A percentile compares a stretch with the other conserved stretches of the same genome.
These are phyloP conservation scores for Periphyllus acericola DNA, from an alignment of 2,888 invertebrate genomes.

Conservation along the genomic window DNA sequence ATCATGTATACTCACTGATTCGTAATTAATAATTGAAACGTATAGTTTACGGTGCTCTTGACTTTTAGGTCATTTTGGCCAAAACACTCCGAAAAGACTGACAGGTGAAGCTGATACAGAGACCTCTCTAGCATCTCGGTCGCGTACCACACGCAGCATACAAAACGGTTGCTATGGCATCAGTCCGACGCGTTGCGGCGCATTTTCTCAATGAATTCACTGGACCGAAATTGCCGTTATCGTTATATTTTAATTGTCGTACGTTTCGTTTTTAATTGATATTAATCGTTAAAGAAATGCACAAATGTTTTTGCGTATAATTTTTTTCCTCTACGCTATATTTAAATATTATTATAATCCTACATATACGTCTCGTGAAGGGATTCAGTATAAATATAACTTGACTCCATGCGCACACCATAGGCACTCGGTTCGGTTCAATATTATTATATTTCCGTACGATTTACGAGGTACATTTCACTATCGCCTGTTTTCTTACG, in stretches of 20 bases:
- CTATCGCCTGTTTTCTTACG: too few relatives aligned
- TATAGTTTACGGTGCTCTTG: slow-evolving; percentile 8
- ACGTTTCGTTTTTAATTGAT: too few relatives aligned
- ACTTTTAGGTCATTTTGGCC: slow-evolving; percentile 52
- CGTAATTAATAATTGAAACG: slow-evolving; percentile 1
- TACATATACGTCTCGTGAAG: too few relatives aligned
- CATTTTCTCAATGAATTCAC: slow-evolving; percentile 11
- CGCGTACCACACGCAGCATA: slow-evolving; percentile 40
- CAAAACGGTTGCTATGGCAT: slow-evolving; percentile 42
- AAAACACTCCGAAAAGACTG: slow-evolving; percentile 58
- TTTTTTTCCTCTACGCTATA: too few relatives aligned
- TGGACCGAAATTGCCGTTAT: background rate
- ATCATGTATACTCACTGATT: slow-evolving; percentile 29
- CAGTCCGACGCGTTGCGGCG: slow-evolving; percentile 17
- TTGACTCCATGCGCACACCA: too few relatives aligned
- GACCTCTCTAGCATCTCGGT: slow-evolving; percentile 50
- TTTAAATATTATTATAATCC: too few relatives aligned
- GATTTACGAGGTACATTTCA: too few relatives aligned
- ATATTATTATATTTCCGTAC: too few relatives aligned
- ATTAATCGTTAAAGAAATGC: too few relatives aligned
- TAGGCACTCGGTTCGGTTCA: too few relatives aligned
- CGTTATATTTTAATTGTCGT: background rate
- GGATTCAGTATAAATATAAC: too few relatives aligned
- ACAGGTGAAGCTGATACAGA: slow-evolving; percentile 51
- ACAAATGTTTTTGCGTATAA: too few relatives aligned